A percentile compares a stretch with the other conserved stretches of the same genome.
Conservation (phyloP, 2,797 vertebrate species). For the Rhinella marina region DNA sequence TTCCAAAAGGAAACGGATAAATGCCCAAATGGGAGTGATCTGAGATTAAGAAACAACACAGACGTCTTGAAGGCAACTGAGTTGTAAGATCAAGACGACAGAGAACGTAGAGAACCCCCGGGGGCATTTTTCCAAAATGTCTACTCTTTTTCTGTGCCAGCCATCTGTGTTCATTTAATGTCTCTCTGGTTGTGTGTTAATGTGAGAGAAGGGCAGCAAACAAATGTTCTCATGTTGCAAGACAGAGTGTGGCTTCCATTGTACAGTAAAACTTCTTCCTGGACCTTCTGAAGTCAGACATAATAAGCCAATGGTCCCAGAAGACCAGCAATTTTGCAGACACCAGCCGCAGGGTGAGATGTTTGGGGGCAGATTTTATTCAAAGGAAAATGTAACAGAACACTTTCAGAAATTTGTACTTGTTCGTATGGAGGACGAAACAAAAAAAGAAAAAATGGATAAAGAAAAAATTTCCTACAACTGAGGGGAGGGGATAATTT, state of each 20-base stretch:
- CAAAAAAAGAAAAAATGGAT: neutral
- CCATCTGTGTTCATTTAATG: conserved; percentile 97
- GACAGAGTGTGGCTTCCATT: conserved; percentile 87
- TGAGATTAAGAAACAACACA: conserved; percentile 86
- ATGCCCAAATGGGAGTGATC: conserved; percentile 81
- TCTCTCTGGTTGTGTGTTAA: conserved; percentile 53
- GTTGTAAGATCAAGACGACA: conserved; percentile 74
- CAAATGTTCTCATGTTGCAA: conserved; percentile 88
- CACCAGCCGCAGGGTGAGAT: conserved; percentile 88
- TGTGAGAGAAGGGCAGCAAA: conserved; percentile 63
- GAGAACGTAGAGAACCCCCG: conserved; percentile 71
- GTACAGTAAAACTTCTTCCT: conserved; percentile 81
- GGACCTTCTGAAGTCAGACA: conserved; percentile 88
- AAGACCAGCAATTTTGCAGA: conserved; percentile 82
- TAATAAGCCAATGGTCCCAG: conserved; percentile 77
- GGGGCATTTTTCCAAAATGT: conserved; percentile 77
- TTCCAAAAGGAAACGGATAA: conserved; percentile 85
- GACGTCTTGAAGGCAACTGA: conserved; percentile 83
- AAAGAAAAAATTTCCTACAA: neutral
- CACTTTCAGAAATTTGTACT: conserved; percentile 86
- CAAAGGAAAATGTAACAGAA: conserved; percentile 91
- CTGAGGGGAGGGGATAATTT: neutral
- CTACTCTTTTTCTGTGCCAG: conserved; percentile 77
- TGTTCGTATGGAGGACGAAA: conserved; percentile 73
- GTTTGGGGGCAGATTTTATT: conserved; percentile 91